Evolutionary conservation across 35 echinoderm and acorn worm species (phyloP).

Genomic region (Ophioderma brevispina): DNA sequence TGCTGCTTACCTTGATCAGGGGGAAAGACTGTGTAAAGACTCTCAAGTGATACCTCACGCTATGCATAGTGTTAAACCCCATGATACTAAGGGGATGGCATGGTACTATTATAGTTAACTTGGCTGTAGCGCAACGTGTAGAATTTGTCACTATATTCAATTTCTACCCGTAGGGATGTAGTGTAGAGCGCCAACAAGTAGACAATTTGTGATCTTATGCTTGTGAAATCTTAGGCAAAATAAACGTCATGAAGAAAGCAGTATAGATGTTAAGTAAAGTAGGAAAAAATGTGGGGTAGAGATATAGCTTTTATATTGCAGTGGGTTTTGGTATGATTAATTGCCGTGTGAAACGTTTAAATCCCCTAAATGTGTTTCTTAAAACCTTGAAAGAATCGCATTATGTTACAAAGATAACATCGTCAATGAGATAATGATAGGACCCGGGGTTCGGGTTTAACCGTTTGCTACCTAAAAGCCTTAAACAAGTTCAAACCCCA

Average conservation of each 20-base stretch:
- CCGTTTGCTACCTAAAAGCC: not conserved
- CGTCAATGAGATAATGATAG: constrained; percentile 1
- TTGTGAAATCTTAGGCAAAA: not conserved
- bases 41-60: too few relatives aligned
- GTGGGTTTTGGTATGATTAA: not conserved
- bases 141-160: constrained; percentile 2
- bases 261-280: too few relatives aligned
- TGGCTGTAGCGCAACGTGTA: not conserved
- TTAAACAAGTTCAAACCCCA: not conserved
- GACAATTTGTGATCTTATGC: not conserved
- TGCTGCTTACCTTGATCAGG: too few relatives aligned
- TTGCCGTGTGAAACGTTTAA: constrained; percentile 13
- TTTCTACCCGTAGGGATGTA: not conserved
- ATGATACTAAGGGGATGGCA: too few relatives aligned
- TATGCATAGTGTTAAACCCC: too few relatives aligned
- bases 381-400: not conserved
- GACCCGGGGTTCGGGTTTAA: not conserved
- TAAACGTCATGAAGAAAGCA: not conserved
- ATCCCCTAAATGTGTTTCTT: constrained; percentile 9
- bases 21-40: too few relatives aligned
- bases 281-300: too few relatives aligned
- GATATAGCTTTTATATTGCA: not conserved
- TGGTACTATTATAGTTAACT: not conserved
- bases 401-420: constrained; percentile 4
- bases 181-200: not conserved